A percentile compares a stretch with the other conserved stretches of the same genome.
Conservation (phyloP, 2,888 invertebrate species). For the Vanessa cardui region DNA sequence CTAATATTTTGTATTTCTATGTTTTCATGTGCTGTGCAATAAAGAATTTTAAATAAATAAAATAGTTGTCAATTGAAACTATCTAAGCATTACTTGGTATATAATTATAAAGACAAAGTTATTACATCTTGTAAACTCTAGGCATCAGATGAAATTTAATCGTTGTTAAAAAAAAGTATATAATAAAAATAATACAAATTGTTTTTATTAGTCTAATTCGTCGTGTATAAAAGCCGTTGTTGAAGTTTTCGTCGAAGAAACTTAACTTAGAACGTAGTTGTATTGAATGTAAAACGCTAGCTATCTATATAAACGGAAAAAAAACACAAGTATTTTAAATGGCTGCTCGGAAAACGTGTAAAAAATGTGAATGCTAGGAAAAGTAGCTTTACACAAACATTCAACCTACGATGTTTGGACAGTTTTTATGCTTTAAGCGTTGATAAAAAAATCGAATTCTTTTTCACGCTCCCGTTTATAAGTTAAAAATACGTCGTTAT, state of each 20-base stretch:
- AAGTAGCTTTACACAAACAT: conserved; percentile 1
- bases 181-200: not conserved
- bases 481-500: no score
- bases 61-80: no score
- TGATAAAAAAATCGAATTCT: not conserved
- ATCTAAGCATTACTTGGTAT: no score
- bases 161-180: no score
- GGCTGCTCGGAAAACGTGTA: not conserved
- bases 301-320: conserved; percentile 41
- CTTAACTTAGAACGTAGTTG: no score
- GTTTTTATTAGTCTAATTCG: not conserved
- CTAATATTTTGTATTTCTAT: no score
- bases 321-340: conserved; percentile 35
- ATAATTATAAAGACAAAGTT: no score
- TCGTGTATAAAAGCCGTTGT: no score
- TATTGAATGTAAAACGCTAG: not conserved
- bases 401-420: not conserved
- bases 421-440: conserved; percentile 1
- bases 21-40: no score
- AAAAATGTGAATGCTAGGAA: not conserved
- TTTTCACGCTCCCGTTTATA: not conserved
- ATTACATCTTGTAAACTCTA: no score
- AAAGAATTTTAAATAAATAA: no score
- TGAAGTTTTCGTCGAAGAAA: not conserved
- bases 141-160: no score